Evolutionary conservation across 2,888 invertebrate species (phyloP).

Genomic region (Julus scanicus): DNA sequence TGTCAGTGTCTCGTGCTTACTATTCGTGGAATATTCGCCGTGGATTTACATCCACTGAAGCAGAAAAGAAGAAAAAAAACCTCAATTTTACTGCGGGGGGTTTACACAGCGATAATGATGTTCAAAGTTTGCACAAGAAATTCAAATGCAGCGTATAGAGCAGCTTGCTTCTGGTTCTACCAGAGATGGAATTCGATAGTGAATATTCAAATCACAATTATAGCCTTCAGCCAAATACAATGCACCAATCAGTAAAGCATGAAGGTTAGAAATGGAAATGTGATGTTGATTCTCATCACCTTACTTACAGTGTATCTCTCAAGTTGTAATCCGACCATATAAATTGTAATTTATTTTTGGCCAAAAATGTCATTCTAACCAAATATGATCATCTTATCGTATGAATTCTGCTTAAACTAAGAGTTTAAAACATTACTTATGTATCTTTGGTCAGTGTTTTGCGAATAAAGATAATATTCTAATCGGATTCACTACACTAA

Average conservation of each 20-base stretch:
- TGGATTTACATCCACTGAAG: background rate
- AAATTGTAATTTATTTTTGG: too few species aligned
- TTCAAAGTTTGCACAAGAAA: slow-evolving; percentile 10
- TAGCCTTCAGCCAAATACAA: background rate
- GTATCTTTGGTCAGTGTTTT: too few species aligned
- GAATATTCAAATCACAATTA: slow-evolving; percentile 25
- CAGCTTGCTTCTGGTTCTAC: background rate
- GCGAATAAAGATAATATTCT: too few species aligned
- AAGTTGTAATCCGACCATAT: too few species aligned
- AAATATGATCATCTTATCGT: too few species aligned
- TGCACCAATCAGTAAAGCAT: background rate
- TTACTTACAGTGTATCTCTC: too few species aligned
- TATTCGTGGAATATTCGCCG: background rate
- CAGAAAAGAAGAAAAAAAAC: background rate
- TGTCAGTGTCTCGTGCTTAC: background rate
- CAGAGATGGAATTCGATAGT: background rate
- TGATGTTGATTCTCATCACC: background rate
- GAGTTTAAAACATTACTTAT: too few species aligned
- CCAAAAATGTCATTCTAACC: too few species aligned
- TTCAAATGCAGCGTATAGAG: background rate
- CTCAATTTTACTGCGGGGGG: background rate
- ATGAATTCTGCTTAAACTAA: too few species aligned
- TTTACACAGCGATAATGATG: background rate
- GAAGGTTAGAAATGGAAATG: background rate
- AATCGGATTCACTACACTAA: too few species aligned